Evolutionary conservation across 2,888 invertebrate genomes (phyloP), one percentile per base, ranked within the genome.

Genomic region (Tetanocera ferruginea): DNA sequence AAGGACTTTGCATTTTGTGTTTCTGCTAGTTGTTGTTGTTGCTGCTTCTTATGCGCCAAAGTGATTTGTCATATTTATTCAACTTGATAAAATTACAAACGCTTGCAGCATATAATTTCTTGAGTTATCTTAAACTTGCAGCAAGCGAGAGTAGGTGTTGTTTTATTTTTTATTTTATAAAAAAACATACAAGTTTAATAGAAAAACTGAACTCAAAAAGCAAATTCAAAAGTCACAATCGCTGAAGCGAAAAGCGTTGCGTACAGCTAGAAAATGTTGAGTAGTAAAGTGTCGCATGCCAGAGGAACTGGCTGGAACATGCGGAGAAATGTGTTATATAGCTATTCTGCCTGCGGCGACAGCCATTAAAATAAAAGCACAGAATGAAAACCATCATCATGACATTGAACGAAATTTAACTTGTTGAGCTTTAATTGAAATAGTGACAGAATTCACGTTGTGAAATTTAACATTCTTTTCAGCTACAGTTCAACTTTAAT

Each of bases 21-120:
- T 70, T 70, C 17, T 8, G 2, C 23, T 25, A n/a, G 6, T n/a
- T 3, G 28, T 23, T 8, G 51, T 34, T 14, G 37, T 52, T 31
- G 5, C 73, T 75, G 75, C 77, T 75, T 81, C 64, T 55, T 71
- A 37, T 64, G 71, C 86, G 83, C 84, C 82, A 84, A 85, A 86
- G 86, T 85, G 86, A 86, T 86, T 86, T 86, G 86, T 86, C 85
- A 86, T 86, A 86, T 86, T 86, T 86, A 86, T 86, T 84, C 85
- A 86, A 85, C 84, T 86, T 85, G 85, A 85, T 85, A 85, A 85
- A 85, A 86, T 86, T 86, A 86, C 85, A 85, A 85, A 83, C 84
- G 69, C 77, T 80, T 60, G 52, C 74, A 76, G 76, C 78, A 70
- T 57, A 76, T 74, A 76, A 80, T 78, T 78, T 79, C 67, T 72